Evolutionary conservation across 2,888 invertebrate genomes (phyloP), one percentile per base, ranked within the genome.

Genomic region (Yponomeuta malinellus): DNA sequence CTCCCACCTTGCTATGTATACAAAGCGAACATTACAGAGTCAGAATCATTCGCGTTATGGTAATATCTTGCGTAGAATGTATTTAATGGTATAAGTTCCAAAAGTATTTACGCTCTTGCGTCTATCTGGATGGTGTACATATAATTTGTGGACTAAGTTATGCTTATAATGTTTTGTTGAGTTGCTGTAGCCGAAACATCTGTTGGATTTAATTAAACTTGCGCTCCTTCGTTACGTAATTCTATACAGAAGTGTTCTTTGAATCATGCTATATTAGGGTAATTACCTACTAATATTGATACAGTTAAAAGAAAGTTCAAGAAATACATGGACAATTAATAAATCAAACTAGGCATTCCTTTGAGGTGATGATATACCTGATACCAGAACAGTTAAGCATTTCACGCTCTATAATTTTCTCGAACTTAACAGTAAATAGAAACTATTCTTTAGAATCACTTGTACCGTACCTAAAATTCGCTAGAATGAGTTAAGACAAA

Each of bases 101-200:
- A 83, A 88, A 88, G 87, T 88, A 88, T 88, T 86, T 85, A 85
- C 83, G 82, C 85, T 86, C 81, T 79, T 83, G 83, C 83, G 85
- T 85, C 85, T 87, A 89, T 89, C 86, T 84, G 84, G 88, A 87
- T 87, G 86, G 86, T 87, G 88, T 86, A 89, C 88, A 90, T 84
- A 84, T 88, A 87, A 89, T 89, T 90, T 90, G 89, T 88, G 85
- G 86, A 79, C 78, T 81, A 89, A 89, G 84, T 90, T 89, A 76
- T 78, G 78, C 81, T 83, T 84, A 83, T 88, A 86, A 87, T 86
- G 87, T 85, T 84, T 82, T 78, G 83, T 77, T 69, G 83, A 79
- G 82, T 82, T 83, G 82, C 78, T 81, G 84, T 81, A 79, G 78
- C 79, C 78, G 78, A 81, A 86, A 87, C 84, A 83, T 81, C 80